phyloP scores from a whole-genome alignment of 2,113 vertebrate species.

The Triplophysa dalaica region DNA sequence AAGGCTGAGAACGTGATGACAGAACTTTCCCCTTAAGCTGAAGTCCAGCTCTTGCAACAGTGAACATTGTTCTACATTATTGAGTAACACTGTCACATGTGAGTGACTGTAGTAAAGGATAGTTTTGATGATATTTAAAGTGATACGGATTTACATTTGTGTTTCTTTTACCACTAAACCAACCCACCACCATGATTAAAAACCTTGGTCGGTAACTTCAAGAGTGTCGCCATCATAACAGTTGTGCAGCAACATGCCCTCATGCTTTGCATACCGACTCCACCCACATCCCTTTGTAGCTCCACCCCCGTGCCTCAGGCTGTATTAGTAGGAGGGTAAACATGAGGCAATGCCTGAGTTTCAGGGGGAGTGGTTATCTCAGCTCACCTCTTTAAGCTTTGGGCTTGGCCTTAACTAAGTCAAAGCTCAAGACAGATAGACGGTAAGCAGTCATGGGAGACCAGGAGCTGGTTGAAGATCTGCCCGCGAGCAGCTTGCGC shows the following conservation, averaged over 20 bases:
- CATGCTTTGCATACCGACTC: not conserved
- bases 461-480: not conserved
- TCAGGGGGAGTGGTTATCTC: not conserved
- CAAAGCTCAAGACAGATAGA: not conserved
- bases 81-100: no score
- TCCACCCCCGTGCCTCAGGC: not conserved
- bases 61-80: no score
- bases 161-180: no score
- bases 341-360: not conserved
- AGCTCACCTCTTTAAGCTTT: not conserved
- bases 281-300: not conserved
- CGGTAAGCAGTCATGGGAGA: not conserved
- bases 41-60: no score
- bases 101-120: no score
- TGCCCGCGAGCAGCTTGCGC: not conserved
- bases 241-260: not conserved
- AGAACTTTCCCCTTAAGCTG: no score
- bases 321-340: not conserved
- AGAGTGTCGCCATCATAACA: not conserved
- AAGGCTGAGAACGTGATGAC: no score
- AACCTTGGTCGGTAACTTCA: not conserved
- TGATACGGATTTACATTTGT: no score
- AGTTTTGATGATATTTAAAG: no score
- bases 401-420: slow-evolving; percentile 27
- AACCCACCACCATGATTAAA: no score